phyloP scores from a whole-genome alignment of 2,113 vertebrate species.

The Zosterops pallidus region DNA sequence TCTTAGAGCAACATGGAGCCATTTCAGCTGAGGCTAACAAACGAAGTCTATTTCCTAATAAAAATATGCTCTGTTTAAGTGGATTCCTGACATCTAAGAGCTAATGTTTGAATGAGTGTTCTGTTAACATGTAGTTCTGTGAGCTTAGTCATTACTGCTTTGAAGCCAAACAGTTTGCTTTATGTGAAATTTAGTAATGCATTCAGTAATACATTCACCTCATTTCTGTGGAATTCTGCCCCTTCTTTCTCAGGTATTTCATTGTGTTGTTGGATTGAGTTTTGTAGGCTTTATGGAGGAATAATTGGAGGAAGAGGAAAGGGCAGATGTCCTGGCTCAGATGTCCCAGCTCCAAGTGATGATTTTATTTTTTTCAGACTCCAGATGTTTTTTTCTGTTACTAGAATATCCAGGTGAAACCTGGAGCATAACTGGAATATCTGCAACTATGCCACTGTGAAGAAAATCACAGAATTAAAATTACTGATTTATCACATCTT shows the following conservation, averaged over 20 bases:
- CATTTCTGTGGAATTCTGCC: not conserved
- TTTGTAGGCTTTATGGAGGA: not conserved
- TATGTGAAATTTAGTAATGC: not conserved
- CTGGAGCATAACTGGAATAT: not conserved
- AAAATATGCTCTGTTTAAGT: not conserved
- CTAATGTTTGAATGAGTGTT: not conserved
- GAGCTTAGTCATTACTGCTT: not conserved
- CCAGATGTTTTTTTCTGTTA: not conserved
- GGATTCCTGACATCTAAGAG: not conserved
- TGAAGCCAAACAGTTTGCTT: not conserved
- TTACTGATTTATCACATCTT: not conserved
- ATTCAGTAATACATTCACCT: not conserved
- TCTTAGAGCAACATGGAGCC: not conserved
- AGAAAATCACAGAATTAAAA: not conserved
- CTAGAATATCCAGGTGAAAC: not conserved
- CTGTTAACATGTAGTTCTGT: not conserved
- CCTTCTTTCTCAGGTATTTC: not conserved
- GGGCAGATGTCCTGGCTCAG: not conserved
- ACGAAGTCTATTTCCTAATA: not conserved
- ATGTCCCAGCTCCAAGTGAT: not conserved
- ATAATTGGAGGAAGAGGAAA: slow-evolving; percentile 39
- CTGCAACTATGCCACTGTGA: not conserved
- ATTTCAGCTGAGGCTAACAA: not conserved
- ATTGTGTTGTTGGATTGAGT: not conserved
- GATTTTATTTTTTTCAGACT: not conserved